Percentiles rank a stretch among this genome's conserved stretches.
Evolutionary conservation across 2,797 vertebrate species (phyloP).

Genomic region (Eidolon dupreanum): DNA sequence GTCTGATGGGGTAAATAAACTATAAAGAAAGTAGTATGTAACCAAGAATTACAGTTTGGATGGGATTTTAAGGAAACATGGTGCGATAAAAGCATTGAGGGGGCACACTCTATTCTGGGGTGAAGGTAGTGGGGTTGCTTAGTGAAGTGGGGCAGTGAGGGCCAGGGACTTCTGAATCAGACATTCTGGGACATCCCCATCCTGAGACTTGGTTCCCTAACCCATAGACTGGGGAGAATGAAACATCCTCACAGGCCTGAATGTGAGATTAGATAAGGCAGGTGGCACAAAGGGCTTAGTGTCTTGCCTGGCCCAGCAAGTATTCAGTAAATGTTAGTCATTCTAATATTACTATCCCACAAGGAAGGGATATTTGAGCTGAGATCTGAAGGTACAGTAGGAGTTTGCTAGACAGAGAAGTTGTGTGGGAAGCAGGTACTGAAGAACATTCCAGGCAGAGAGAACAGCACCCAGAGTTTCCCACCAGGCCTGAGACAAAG

Average conservation of each 20-base stretch:
- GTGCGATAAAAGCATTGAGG: not conserved
- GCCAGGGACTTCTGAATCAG: not conserved
- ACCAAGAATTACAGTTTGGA: not conserved
- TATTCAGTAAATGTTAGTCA: not conserved
- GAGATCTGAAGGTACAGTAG: not conserved
- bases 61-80: not conserved
- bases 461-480: slow-evolving; percentile 10
- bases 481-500: not conserved
- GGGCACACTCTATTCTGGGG: not conserved
- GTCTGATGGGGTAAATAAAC: not conserved
- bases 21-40: not conserved
- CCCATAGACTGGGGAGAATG: not conserved
- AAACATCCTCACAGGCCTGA: not conserved
- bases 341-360: not conserved
- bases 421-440: not conserved
- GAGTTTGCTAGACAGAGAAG: not conserved
- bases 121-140: not conserved
- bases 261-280: not conserved
- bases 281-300: not conserved
- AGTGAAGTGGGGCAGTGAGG: not conserved
- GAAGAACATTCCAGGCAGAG: not conserved
- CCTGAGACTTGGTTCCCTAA: not conserved
- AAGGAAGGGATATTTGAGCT: not conserved
- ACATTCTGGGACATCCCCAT: not conserved
- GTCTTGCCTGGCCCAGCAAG: not conserved